Conservation (phyloP, 2,888 invertebrate species). For the Asteroscopus sphinx region DNA sequence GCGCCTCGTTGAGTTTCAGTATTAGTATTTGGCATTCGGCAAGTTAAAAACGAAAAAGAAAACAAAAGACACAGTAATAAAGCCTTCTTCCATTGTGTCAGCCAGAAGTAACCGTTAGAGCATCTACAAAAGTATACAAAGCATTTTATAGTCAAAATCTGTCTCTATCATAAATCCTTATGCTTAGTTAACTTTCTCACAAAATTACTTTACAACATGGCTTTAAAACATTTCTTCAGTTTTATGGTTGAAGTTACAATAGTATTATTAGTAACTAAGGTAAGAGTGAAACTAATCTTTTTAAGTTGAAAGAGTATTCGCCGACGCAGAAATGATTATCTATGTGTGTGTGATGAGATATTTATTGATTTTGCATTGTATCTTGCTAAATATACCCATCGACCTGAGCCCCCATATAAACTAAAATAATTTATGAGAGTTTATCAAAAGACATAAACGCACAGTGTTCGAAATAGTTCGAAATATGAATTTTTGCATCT, state of each 20-base stretch:
- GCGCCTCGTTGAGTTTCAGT: too few relatives aligned
- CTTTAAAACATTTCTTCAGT: constrained; percentile 11
- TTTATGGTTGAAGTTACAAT: constrained; percentile 9
- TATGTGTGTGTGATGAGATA: too few relatives aligned
- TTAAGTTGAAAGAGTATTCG: neutral
- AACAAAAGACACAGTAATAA: constrained; percentile 20
- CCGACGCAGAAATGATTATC: neutral
- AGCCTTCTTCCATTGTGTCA: constrained; percentile 21
- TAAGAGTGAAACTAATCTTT: neutral
- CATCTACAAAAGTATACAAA: constrained; percentile 27
- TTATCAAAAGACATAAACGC: too few relatives aligned
- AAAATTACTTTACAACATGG: constrained; percentile 13
- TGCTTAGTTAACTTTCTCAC: constrained; percentile 13
- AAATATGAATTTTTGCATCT: too few relatives aligned
- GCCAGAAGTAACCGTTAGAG: constrained; percentile 34
- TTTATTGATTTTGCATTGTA: too few relatives aligned
- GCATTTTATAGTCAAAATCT: constrained; percentile 21
- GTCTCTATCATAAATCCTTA: constrained; percentile 18
- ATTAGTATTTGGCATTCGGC: too few relatives aligned
- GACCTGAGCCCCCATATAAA: too few relatives aligned
- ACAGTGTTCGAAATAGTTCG: too few relatives aligned
- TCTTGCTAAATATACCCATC: too few relatives aligned
- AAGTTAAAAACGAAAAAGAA: constrained; percentile 15
- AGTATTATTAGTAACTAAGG: too few relatives aligned
- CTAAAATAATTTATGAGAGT: too few relatives aligned